Conservation (phyloP, 2,888 invertebrate genomes). For the Biston betularia region DNA sequence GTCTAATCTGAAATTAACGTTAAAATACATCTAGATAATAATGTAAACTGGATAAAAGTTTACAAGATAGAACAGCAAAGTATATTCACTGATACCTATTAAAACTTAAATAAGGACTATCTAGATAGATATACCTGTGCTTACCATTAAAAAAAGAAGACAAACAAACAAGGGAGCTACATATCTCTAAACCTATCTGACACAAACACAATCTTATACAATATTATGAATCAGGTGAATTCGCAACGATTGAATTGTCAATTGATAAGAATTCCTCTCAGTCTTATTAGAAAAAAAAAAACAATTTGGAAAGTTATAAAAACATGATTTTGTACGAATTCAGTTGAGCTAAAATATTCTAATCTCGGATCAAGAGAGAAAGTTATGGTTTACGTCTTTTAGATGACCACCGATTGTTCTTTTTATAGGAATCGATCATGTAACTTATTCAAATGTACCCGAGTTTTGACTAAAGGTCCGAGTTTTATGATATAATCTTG, state of each 20-base stretch:
- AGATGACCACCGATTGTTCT: neutral
- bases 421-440: no score
- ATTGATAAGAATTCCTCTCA: conserved; percentile 41
- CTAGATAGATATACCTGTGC: conserved; percentile 8
- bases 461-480: no score
- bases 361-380: conserved; percentile 3
- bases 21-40: conserved; percentile 4
- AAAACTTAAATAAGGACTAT: conserved; percentile 2
- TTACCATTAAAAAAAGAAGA: conserved; percentile 13
- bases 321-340: conserved; percentile 63
- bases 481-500: neutral
- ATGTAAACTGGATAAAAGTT: conserved; percentile 2
- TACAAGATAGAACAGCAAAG: neutral
- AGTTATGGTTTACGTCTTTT: neutral
- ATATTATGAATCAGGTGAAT: conserved; percentile 34
- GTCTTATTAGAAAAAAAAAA: conserved; percentile 44
- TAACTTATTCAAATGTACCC: no score
- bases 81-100: neutral
- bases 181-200: conserved; percentile 38
- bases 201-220: conserved; percentile 49
- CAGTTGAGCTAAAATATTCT: conserved; percentile 54
- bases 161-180: conserved; percentile 31
- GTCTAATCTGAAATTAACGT: conserved; percentile 1
- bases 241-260: conserved; percentile 39
- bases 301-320: conserved; percentile 41